Base-by-base conservation (phyloP, 2,797 vertebrate species). In the Sebastes glaucus region DNA sequence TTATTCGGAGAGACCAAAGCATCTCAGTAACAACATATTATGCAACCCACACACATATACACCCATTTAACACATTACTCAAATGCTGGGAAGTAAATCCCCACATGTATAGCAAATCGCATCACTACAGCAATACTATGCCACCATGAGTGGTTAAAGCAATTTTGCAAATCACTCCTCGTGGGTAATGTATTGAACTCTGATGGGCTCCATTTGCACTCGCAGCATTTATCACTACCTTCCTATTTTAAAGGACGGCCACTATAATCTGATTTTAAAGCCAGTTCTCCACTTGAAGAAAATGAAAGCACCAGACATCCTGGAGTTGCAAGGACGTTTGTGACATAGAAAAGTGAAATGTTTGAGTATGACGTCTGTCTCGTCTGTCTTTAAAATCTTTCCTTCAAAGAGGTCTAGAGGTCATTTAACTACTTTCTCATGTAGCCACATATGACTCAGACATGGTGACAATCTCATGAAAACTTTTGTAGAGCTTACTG, bases 141-240 rank as follows among this genome's bases (percentile, higher is more conserved):
- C 71, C 22, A 38, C 78, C 30, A 13, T 71, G 49, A 83, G 78
- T 83, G 83, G 77, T 83, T 77, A 64, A 77, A 83, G 78, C 78
- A 89, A 82, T 85, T 87, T 85, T 65, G 69, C 64, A 77, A 84
- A 87, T 81, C 64, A 60, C 70, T 72, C 64, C 69, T 81, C 7
- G 1, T 57, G 69, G 71, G 66, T 80, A 80, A 74, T 80, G 61
- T 20, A 42, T 68, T 71, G 60, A 84, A 70, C 79, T 63, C 30
- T 61, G 64, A 79, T 72, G 68, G 65, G 71, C 71, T 86, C 77
- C 11, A 49, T 77, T 78, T 74, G 75, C 78, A 25, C 61, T 81
- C 52, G 8, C 16, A 38, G 57, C 25, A 68, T 88, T 84, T 73
- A 74, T 84, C 76, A 23, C 28, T 27, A 30, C 7, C 0, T 2